Base-by-base conservation (phyloP, 2,113 vertebrate genomes). In the Sapayoa aenigma region DNA sequence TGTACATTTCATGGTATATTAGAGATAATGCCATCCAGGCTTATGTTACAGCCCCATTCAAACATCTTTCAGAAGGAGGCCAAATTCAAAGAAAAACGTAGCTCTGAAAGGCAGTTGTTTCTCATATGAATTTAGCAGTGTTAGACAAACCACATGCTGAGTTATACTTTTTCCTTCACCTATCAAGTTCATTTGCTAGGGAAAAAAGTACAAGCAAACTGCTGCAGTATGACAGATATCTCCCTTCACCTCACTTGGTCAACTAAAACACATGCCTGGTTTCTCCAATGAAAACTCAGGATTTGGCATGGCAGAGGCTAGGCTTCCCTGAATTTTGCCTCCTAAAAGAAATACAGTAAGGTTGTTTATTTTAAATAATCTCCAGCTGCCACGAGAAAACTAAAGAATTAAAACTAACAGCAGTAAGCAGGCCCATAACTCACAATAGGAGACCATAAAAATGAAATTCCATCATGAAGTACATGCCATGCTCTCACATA, bases 181-280 rank as follows among this genome's bases (percentile, higher is more conserved):
- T 3, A 0, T 49, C 28, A 62, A 17, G 5, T 27, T 46, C 0
- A 55, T 55, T 79, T 88, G 7, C 39, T 55, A n/a, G 7, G 19
- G 13, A 23, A 55, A 33, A 78, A 88, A 46, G 5, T 14, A 27
- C 23, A 67, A 35, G 30, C 5, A 65, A 39, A 31, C 6, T 56
- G 13, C 9, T 46, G 11, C 20, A 2, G 1, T 14, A 9, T 19
- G 14, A 37, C 49, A 73, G 41, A 84, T 33, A 56, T 5, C 31
- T 74, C 5, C 7, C 27, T 58, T 71, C 44, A 44, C 5, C 8
- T 75, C 39, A n/a, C 31, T 39, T 42, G 27, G n/a, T 66, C 5
- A 33, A 16, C 46, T 30, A 53, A 39, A 84, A 49, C 7, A 62
- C 6, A 3, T 67, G 11, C 20, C 9, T 28, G 16, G 2, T 37